phyloP scores from a whole-genome alignment of 2,113 vertebrate species.

The Bos indicus region DNA sequence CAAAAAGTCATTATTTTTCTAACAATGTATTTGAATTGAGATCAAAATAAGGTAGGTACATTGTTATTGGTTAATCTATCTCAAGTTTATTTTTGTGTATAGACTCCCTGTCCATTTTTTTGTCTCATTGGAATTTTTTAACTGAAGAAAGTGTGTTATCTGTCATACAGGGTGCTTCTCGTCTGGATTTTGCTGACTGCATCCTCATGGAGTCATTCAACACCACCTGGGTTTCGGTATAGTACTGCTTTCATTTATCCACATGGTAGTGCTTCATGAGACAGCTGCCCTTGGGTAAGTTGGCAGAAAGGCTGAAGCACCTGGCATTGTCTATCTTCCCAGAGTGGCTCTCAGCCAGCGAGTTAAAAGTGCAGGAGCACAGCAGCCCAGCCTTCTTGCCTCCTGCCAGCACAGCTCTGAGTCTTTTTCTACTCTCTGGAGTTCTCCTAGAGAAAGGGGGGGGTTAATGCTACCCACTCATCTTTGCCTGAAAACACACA shows the following conservation, averaged over 20 bases:
- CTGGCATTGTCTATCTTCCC: neutral
- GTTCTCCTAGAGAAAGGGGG: neutral
- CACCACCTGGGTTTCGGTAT: rapidly evolving
- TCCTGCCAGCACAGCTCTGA: neutral
- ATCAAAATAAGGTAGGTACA: neutral
- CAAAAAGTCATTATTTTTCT: neutral
- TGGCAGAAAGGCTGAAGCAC: neutral
- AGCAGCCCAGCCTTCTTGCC: neutral
- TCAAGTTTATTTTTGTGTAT: neutral
- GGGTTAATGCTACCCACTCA: neutral
- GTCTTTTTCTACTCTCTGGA: neutral
- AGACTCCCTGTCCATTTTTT: neutral
- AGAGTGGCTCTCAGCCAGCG: neutral
- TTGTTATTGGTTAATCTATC: neutral
- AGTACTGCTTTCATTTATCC: neutral
- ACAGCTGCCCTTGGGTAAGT: neutral
- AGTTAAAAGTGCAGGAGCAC: neutral
- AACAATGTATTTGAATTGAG: neutral
- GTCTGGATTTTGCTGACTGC: neutral
- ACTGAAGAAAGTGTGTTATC: neutral
- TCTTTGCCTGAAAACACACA: neutral
- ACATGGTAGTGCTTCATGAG: neutral
- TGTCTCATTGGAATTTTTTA: neutral
- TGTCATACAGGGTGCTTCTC: neutral
- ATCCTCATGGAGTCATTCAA: neutral